phyloP scores from a whole-genome alignment of 2,113 vertebrate species.

The Strigops habroptila region DNA sequence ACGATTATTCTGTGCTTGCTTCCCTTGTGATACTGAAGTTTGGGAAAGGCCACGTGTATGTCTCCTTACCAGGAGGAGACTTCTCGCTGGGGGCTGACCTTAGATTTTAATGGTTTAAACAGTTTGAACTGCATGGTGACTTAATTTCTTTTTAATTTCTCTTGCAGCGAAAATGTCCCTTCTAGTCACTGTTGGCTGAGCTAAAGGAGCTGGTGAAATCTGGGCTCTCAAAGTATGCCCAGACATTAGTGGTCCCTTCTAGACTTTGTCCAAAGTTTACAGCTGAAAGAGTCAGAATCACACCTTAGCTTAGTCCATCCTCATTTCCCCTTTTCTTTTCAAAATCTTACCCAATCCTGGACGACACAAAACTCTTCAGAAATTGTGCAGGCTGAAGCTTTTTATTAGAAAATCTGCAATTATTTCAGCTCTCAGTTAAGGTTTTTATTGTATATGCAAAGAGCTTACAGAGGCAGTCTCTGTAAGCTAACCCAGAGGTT shows the following conservation, averaged over 20 bases:
- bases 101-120: neutral
- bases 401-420: neutral
- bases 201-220: neutral
- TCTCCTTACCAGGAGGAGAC: neutral
- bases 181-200: neutral
- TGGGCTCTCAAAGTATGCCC: neutral
- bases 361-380: neutral
- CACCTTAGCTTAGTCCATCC: neutral
- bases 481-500: neutral
- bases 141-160: neutral
- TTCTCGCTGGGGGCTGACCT: neutral
- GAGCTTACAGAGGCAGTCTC: neutral
- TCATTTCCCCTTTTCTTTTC: neutral
- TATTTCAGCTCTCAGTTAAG: neutral
- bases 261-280: neutral
- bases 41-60: neutral
- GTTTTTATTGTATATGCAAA: neutral
- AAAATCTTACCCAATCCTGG: neutral
- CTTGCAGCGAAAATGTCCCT: neutral
- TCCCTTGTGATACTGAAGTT: neutral
- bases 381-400: neutral
- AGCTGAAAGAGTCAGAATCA: neutral
- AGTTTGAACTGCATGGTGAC: neutral
- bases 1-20: neutral
- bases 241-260: neutral